Base-by-base conservation (phyloP, 2,113 vertebrate species). In the Elaphurus davidianus region DNA sequence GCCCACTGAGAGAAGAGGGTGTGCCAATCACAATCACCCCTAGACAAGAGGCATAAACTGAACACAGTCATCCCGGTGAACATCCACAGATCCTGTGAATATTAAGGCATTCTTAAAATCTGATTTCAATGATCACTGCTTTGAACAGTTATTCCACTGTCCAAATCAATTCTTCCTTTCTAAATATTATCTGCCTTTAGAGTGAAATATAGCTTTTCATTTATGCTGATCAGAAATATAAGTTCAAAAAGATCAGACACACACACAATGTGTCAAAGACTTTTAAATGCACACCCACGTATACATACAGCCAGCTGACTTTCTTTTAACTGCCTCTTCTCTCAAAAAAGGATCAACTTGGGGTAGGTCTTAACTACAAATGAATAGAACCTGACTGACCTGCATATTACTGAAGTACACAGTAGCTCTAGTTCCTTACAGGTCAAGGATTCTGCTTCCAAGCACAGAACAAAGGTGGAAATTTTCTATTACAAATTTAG, bases 401-500 rank as follows among this genome's bases (percentile, higher is more conserved):
- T 50, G 43, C 13, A 82, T 23, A 16, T 62, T 21, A 95, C 52
- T 96, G 92, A 90, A 92, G 92, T 57, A 95, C 47, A 87, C 13
- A 16, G 52, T 76, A 87, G 79, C 9, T 93, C 74, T 84, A 82
- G 59, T 59, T 93, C 27, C 74, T 94, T 67, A 78, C 30, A 90
- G 85, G 90, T 64, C 54, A 83, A 94, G 57, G 50, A 94, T 91
- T 97, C 76, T 97, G 64, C 83, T 95, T 95, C 45, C 43, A 94
- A 91, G 55, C 36, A 86, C 10, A 76, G 30, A 64, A 62, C 84
- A 86, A 87, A 92, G 71, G 55, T 83, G 74, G 81, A 67, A 90
- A 89, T 47, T 81, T 83, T 64, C 54, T 40, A 83, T 92, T 83
- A 88, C 21, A 96, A 87, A 94, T 84, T 94, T 84, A 94, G 57